Conservation (phyloP, 1,140 invertebrate genomes). For the Magallana gigas region DNA sequence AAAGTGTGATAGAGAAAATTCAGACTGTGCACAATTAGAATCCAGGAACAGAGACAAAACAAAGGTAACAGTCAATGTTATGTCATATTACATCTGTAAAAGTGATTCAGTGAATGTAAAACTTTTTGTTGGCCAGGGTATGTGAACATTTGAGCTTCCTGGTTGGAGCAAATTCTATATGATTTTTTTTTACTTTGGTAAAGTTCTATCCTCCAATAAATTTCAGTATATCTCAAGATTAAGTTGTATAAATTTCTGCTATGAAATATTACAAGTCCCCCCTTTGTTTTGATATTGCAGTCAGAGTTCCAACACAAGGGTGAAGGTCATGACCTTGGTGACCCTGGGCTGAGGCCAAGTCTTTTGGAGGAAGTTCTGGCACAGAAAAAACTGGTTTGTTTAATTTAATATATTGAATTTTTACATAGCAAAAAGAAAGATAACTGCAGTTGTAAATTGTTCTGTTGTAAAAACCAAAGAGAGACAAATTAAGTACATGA, state of each 20-base stretch:
- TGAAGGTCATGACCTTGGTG: not conserved
- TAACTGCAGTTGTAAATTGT: no score
- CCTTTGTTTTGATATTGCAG: not conserved
- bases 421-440: no score
- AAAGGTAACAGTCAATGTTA: not conserved
- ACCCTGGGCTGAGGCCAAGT: slow-evolving; percentile 62
- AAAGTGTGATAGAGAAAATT: slow-evolving; percentile 23
- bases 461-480: no score
- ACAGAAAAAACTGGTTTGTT: slow-evolving; percentile 72
- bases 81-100: no score
- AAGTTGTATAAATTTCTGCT: no score
- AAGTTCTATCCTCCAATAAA: no score
- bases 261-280: no score
- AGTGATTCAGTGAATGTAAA: no score
- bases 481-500: no score
- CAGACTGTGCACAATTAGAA: not conserved
- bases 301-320: slow-evolving; percentile 14
- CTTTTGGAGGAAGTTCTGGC: slow-evolving; percentile 73
- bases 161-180: not conserved
- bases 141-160: no score
- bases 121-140: no score
- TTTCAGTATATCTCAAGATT: no score
- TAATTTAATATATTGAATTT: not conserved
- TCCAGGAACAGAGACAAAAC: slow-evolving; percentile 13
- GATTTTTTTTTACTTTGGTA: not conserved